Conservation (phyloP, 2,113 vertebrate genomes). For the Poeciliopsis occidentalis region DNA sequence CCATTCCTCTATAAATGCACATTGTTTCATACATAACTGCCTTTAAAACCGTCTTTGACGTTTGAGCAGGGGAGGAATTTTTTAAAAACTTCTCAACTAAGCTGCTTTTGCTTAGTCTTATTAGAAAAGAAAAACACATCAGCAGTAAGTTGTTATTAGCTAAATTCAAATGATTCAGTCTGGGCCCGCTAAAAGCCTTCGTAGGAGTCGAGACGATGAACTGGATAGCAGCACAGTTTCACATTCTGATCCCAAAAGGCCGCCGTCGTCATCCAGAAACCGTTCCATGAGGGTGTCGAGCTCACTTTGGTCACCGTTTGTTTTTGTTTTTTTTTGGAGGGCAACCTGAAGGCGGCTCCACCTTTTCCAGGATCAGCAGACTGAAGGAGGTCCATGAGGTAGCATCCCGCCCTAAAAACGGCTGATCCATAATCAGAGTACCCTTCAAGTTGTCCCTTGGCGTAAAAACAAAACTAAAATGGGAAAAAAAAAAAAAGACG, state of each 20-base stretch:
- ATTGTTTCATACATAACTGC: conserved; percentile 69
- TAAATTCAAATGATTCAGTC: conserved; percentile 51
- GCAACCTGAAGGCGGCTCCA: conserved; percentile 31
- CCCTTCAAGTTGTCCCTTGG: conserved; percentile 55
- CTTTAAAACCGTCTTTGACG: conserved; percentile 65
- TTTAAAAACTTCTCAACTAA: conserved; percentile 49
- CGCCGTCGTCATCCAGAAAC: conserved; percentile 36
- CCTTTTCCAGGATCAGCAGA: conserved; percentile 67
- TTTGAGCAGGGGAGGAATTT: conserved; percentile 49
- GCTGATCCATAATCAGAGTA: conserved; percentile 63
- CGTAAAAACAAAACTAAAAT: conserved; percentile 44
- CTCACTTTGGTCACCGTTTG: conserved; percentile 19
- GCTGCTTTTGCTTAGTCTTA: conserved; percentile 57
- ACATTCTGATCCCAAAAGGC: conserved; percentile 71
- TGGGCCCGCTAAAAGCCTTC: conserved; percentile 44
- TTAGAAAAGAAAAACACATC: conserved; percentile 40
- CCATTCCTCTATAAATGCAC: conserved; percentile 70
- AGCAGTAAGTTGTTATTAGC: conserved; percentile 58
- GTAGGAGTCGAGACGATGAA: conserved; percentile 46
- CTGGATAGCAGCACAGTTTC: conserved; percentile 74
- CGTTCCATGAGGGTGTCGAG: conserved; percentile 34
- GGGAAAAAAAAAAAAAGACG: conserved; percentile 34
- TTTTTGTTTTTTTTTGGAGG: neutral
- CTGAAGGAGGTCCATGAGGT: conserved; percentile 70
- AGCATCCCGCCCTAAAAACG: conserved; percentile 58